These are phyloP conservation scores for Schizotus pectinicornis DNA, from an alignment of 2,888 invertebrate genomes.

Conservation along the genomic window DNA sequence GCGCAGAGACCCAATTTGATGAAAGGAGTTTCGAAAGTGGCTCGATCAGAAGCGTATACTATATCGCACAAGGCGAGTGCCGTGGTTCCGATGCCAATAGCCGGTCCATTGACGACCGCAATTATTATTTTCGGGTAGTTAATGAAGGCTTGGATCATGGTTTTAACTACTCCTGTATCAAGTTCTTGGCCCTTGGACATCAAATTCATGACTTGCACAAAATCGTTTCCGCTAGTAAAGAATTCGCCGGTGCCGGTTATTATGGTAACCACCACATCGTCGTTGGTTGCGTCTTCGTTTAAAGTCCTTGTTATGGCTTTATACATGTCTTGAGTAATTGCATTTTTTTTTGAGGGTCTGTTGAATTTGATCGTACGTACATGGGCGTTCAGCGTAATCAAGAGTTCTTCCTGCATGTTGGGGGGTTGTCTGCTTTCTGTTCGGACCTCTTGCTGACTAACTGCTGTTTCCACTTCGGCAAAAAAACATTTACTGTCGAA, in stretches of 20 bases:
- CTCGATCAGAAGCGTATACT: conserved; percentile 85
- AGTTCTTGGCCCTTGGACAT: conserved; percentile 3
- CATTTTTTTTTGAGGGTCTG: conserved; percentile 82
- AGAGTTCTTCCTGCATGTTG: too few relatives aligned
- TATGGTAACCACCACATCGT: conserved; percentile 71
- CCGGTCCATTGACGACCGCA: conserved; percentile 91
- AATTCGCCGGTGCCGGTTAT: conserved; percentile 82
- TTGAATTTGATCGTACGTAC: conserved; percentile 71
- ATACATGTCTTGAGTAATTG: conserved; percentile 74
- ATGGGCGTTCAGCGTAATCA: too few relatives aligned
- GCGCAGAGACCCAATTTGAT: conserved; percentile 81
- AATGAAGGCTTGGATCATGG: conserved; percentile 78
- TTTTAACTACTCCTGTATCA: conserved; percentile 28
- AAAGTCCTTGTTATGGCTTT: conserved; percentile 67
- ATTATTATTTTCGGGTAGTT: conserved; percentile 88
- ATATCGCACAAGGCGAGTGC: conserved; percentile 85
- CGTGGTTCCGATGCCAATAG: conserved; percentile 89
- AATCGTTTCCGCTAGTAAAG: conserved; percentile 87
- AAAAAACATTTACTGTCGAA: too few relatives aligned
- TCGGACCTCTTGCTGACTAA: too few relatives aligned
- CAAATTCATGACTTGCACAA: conserved; percentile 45
- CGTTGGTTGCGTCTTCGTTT: conserved; percentile 71
- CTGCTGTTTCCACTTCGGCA: too few relatives aligned
- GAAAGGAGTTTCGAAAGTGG: conserved; percentile 90
- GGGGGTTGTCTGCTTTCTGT: too few relatives aligned